These are phyloP conservation scores for Artemia sinica DNA, from an alignment of 2,888 invertebrate genomes.

Conservation along the genomic window DNA sequence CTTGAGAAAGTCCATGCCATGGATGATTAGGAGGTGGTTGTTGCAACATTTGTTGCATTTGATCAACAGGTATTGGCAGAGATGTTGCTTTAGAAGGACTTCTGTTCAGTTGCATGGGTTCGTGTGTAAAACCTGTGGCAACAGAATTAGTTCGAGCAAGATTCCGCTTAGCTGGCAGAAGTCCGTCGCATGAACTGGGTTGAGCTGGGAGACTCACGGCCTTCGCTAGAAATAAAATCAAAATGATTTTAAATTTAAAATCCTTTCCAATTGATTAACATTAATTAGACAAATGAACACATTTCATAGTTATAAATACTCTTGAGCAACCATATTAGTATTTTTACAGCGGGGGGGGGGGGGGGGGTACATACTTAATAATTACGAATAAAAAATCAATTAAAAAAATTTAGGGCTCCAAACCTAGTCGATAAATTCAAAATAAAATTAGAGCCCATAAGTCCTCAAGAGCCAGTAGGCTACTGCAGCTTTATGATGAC, in stretches of 20 bases:
- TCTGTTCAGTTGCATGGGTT: background rate
- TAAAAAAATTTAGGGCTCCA: too few species aligned
- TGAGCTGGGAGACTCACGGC: constrained; percentile 25
- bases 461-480: too few species aligned
- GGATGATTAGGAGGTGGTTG: constrained; percentile 25
- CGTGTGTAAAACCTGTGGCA: background rate
- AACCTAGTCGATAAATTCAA: too few species aligned
- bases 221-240: constrained; percentile 11
- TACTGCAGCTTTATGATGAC: too few species aligned
- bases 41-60: constrained; percentile 23
- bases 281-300: too few species aligned
- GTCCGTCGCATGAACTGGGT: constrained; percentile 19
- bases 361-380: background rate
- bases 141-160: constrained; percentile 8
- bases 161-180: constrained; percentile 17
- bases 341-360: constrained; percentile 18
- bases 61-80: constrained; percentile 21
- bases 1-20: constrained; percentile 22
- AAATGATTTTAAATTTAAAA: too few species aligned
- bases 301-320: too few species aligned
- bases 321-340: too few species aligned
- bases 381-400: too few species aligned
- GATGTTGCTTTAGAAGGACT: constrained; percentile 19
- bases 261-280: too few species aligned
- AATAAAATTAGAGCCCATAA: too few species aligned